phyloP scores from a whole-genome alignment of 2,113 vertebrate species.

The Poecilia latipinna region DNA sequence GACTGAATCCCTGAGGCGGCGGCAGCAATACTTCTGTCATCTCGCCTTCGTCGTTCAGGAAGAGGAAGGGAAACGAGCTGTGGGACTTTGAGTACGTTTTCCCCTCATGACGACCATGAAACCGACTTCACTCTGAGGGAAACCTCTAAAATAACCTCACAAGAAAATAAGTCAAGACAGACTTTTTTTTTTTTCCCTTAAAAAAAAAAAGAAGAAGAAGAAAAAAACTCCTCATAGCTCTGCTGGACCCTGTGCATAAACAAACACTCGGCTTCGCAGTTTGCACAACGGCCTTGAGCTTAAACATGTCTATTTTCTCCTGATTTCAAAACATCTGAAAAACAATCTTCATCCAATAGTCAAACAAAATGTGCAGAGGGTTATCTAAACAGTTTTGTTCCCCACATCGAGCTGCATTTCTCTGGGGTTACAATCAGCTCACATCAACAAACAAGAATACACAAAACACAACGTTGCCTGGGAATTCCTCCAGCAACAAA shows the following conservation, averaged over 20 bases:
- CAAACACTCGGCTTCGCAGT: constrained; percentile 4
- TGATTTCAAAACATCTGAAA: constrained; percentile 22
- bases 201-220: not conserved
- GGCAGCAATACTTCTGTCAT: constrained; percentile 34
- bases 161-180: constrained; percentile 5
- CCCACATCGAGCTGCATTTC: constrained; percentile 31
- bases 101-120: not conserved
- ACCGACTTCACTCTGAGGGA: constrained; percentile 11
- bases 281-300: constrained; percentile 24
- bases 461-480: constrained; percentile 2
- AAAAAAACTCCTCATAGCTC: not conserved
- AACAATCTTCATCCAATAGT: constrained; percentile 28
- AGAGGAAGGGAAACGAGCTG: constrained; percentile 34
- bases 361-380: not conserved
- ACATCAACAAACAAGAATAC: constrained; percentile 56
- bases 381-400: constrained; percentile 27
- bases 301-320: not conserved
- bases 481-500: constrained; percentile 15
- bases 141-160: constrained; percentile 31
- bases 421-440: constrained; percentile 26
- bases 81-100: constrained; percentile 29
- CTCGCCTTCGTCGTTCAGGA: constrained; percentile 27
- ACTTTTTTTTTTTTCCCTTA: not conserved
- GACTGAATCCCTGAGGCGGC: constrained; percentile 23
- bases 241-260: not conserved